Evolutionary conservation across 2,797 vertebrate species (phyloP).

Genomic region (Leptoclinus maculatus): DNA sequence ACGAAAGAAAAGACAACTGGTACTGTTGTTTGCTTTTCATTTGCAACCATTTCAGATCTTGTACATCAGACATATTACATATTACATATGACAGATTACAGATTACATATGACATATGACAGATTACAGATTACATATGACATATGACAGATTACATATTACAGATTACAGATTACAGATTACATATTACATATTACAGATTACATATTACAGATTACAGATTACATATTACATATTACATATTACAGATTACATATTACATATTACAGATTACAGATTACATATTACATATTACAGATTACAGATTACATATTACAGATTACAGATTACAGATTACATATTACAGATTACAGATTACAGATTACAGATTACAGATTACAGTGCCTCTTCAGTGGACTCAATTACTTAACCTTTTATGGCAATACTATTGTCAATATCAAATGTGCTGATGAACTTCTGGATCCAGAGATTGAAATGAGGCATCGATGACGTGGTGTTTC

Average conservation of each 20-base stretch:
- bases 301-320: constrained; percentile 3
- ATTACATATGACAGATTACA: too few species aligned
- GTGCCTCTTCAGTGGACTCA: constrained; percentile 32
- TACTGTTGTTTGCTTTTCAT: constrained; percentile 9
- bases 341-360: constrained; percentile 4
- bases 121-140: too few species aligned
- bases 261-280: neutral
- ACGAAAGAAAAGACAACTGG: constrained; percentile 68
- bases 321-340: constrained; percentile 3
- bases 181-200: constrained; percentile 4
- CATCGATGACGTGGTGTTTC: neutral
- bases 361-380: neutral
- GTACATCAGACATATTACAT: neutral
- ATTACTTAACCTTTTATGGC: neutral
- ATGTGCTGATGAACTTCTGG: constrained; percentile 5
- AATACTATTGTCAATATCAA: neutral
- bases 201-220: constrained; percentile 4
- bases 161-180: constrained; percentile 3
- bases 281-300: neutral
- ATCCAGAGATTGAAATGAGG: constrained; percentile 16
- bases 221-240: constrained; percentile 4
- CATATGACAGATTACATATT: constrained; percentile 1
- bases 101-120: too few species aligned
- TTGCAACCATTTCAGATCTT: neutral
- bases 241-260: constrained; percentile 4